Evolutionary conservation across 2,888 invertebrate genomes (phyloP).

Genomic region (Drosophila atripex): DNA sequence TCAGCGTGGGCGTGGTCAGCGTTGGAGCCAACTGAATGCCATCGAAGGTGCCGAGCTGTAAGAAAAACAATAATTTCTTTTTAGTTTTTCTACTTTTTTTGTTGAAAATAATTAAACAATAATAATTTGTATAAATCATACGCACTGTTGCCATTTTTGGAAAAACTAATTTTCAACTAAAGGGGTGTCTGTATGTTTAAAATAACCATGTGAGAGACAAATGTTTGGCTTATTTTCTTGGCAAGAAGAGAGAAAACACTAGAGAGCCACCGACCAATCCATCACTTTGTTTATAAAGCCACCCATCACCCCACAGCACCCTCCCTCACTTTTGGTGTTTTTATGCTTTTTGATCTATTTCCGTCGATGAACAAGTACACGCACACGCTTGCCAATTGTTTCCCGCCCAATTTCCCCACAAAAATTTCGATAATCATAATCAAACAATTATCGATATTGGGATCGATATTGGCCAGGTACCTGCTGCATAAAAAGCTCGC

Average conservation of each 20-base stretch:
- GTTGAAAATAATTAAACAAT: neutral
- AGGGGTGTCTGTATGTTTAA: neutral
- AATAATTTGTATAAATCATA: neutral
- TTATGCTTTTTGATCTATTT: conserved; percentile 35
- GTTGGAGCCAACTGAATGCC: conserved; percentile 95
- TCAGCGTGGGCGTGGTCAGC: conserved; percentile 95
- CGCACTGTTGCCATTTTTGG: conserved; percentile 1
- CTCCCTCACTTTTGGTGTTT: neutral
- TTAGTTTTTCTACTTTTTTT: neutral
- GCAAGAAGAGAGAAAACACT: neutral
- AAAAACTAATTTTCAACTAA: neutral
- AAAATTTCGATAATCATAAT: conserved; percentile 3
- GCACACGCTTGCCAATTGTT: conserved; percentile 28
- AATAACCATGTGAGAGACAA: conserved; percentile 10
- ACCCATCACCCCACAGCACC: neutral
- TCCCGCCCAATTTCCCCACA: conserved; percentile 25
- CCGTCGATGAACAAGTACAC: conserved; percentile 41
- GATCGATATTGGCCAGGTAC: conserved; percentile 83
- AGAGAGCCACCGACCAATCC: conserved; percentile 15
- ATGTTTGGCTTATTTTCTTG: conserved; percentile 18
- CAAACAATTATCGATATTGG: conserved; percentile 9
- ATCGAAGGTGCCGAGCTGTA: conserved; percentile 92
- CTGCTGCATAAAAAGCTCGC: conserved; percentile 93
- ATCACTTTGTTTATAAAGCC: conserved; percentile 34
- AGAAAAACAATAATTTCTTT: conserved; percentile 64